A percentile compares a stretch with the other conserved stretches of the same genome.
These are phyloP conservation scores for Leptinotarsa lineolata DNA, from an alignment of 1,140 invertebrate genomes.

Conservation along the genomic window DNA sequence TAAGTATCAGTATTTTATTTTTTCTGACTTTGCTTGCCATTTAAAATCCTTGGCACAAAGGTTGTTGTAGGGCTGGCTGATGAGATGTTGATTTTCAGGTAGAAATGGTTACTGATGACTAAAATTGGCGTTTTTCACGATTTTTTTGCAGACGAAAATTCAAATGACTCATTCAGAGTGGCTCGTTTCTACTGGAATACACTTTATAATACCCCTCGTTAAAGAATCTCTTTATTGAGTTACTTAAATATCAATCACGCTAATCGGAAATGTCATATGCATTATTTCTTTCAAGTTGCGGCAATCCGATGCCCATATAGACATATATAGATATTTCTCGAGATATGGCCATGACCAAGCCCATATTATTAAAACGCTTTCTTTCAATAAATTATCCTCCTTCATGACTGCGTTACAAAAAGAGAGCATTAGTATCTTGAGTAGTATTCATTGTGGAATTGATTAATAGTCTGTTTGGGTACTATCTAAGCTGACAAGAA, in stretches of 20 bases:
- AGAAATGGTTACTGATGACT: too few relatives aligned
- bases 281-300: slow-evolving; percentile 11
- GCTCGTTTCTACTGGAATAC: background rate
- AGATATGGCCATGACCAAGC: slow-evolving; percentile 14
- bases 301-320: slow-evolving; percentile 5
- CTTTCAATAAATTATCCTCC: slow-evolving; percentile 15
- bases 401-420: background rate
- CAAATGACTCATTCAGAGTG: too few relatives aligned
- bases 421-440: background rate
- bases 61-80: too few relatives aligned
- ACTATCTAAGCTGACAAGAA: background rate
- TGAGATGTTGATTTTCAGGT: too few relatives aligned
- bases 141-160: too few relatives aligned
- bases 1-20: too few relatives aligned
- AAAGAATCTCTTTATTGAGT: background rate
- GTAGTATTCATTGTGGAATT: background rate
- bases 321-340: slow-evolving; percentile 19
- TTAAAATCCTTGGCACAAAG: too few relatives aligned
- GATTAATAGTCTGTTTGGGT: slow-evolving; percentile 11
- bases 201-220: background rate
- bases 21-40: too few relatives aligned
- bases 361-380: slow-evolving; percentile 16
- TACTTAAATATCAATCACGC: background rate
- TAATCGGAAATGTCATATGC: slow-evolving; percentile 19
- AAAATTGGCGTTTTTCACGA: too few relatives aligned